Conservation (phyloP, 2,888 invertebrate species). For the Pimpla rufipes region DNA sequence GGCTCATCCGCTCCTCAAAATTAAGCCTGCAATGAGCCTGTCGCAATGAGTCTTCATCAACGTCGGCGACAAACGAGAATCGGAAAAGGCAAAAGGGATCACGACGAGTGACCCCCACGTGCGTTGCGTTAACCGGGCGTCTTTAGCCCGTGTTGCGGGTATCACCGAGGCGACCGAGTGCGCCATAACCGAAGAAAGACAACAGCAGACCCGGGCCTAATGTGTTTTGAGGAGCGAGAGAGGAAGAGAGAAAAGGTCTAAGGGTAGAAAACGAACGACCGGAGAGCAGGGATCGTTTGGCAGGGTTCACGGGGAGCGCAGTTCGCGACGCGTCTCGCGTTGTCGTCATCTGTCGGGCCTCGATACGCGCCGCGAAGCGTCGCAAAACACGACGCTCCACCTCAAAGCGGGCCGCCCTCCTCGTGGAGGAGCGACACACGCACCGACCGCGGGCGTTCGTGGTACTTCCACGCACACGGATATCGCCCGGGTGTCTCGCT, state of each 20-base stretch:
- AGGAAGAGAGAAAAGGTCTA: neutral
- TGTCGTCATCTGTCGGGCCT: slow-evolving; percentile 80
- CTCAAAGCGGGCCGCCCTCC: slow-evolving; percentile 73
- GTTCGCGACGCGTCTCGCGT: slow-evolving; percentile 68
- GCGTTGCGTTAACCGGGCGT: slow-evolving; percentile 52
- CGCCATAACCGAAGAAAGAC: slow-evolving; percentile 24
- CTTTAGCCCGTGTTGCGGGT: slow-evolving; percentile 26
- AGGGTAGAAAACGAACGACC: slow-evolving; percentile 33
- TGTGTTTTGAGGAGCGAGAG: slow-evolving; percentile 25
- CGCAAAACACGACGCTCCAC: slow-evolving; percentile 78
- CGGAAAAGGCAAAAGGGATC: neutral
- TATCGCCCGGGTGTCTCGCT: neutral
- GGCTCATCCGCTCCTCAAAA: slow-evolving; percentile 28
- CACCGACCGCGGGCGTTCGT: slow-evolving; percentile 51
- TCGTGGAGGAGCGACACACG: slow-evolving; percentile 42
- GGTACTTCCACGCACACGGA: slow-evolving; percentile 46
- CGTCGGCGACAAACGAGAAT: slow-evolving; percentile 23
- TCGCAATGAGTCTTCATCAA: slow-evolving; percentile 17
- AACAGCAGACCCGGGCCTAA: slow-evolving; percentile 9
- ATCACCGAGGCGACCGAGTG: slow-evolving; percentile 38
- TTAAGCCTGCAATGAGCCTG: slow-evolving; percentile 14
- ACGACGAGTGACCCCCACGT: slow-evolving; percentile 29
- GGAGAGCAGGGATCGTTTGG: slow-evolving; percentile 29
- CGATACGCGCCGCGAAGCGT: slow-evolving; percentile 81
- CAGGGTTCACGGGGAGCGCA: slow-evolving; percentile 57